Percentiles rank a stretch among this genome's conserved stretches.
Evolutionary conservation across 2,113 vertebrate species (phyloP).

Genomic region (Pangasianodon gigas): DNA sequence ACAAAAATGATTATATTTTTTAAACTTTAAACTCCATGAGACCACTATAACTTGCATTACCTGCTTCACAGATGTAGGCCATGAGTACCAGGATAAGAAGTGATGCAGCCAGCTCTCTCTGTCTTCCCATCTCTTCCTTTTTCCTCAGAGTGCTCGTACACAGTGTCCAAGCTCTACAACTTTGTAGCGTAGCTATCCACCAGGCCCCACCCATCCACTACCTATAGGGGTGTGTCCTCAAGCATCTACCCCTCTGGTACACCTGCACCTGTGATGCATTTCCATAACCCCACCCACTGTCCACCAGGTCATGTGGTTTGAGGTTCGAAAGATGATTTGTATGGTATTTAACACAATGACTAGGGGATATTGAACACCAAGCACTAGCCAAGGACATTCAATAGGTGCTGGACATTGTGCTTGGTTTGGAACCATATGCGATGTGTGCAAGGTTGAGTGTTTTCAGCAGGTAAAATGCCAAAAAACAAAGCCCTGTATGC

Average conservation of each 20-base stretch:
- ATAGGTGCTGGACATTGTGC: not conserved
- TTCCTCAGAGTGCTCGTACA: slow-evolving; percentile 26
- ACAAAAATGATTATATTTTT: not conserved
- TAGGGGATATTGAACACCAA: slow-evolving; percentile 32
- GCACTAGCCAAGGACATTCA: not conserved
- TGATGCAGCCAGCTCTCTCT: slow-evolving; percentile 56
- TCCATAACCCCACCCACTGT: slow-evolving; percentile 18
- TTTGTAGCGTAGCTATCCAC: slow-evolving; percentile 62
- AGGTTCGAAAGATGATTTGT: slow-evolving; percentile 24
- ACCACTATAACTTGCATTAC: slow-evolving; percentile 50
- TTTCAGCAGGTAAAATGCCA: not conserved
- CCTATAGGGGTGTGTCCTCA: slow-evolving; percentile 19
- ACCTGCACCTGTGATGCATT: slow-evolving; percentile 21
- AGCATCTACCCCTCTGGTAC: slow-evolving; percentile 29
- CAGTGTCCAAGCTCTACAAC: slow-evolving; percentile 38
- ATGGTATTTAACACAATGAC: slow-evolving; percentile 33
- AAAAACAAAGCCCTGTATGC: not conserved
- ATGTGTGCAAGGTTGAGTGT: not conserved
- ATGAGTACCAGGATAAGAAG: slow-evolving; percentile 63
- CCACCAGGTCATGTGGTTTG: slow-evolving; percentile 21
- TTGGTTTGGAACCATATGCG: not conserved
- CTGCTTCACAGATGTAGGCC: slow-evolving; percentile 66
- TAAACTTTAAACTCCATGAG: not conserved
- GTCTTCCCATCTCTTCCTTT: slow-evolving; percentile 52
- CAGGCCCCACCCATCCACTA: slow-evolving; percentile 57